Percentiles rank a stretch among this genome's conserved stretches.
Evolutionary conservation across 2,888 invertebrate genomes (phyloP).

Genomic region (Kryphioiulus occultus): DNA sequence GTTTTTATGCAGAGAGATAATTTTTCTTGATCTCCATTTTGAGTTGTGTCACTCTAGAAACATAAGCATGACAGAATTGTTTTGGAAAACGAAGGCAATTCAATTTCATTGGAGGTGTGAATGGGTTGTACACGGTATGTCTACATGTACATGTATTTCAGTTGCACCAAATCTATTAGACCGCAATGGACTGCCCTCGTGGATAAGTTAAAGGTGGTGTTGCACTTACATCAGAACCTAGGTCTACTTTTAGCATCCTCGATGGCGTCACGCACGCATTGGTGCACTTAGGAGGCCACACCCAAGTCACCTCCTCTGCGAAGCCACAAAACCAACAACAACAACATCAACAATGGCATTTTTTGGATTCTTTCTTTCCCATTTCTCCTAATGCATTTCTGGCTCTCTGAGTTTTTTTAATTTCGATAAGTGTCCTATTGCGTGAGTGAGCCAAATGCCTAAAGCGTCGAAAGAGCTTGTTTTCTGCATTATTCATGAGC

Average conservation of each 20-base stretch:
- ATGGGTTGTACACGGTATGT: too few species aligned
- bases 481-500: background rate
- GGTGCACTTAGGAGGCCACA: background rate
- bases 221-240: background rate
- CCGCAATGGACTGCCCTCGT: too few species aligned
- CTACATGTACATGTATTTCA: too few species aligned
- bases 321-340: background rate
- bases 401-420: slow-evolving; percentile 21
- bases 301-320: background rate
- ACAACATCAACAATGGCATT: background rate
- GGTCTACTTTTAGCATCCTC: background rate
- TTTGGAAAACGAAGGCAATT: too few species aligned
- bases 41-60: too few species aligned
- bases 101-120: too few species aligned
- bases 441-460: background rate
- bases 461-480: background rate
- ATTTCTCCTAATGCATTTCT: background rate
- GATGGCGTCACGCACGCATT: background rate
- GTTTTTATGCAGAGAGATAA: too few species aligned
- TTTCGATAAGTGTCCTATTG: background rate
- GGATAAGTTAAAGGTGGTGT: background rate
- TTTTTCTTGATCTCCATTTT: too few species aligned
- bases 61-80: too few species aligned
- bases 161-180: too few species aligned
- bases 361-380: background rate